A percentile compares a stretch with the other conserved stretches of the same genome.
phyloP scores from a whole-genome alignment of 2,113 vertebrate species.

The Xiphophorus couchianus region DNA sequence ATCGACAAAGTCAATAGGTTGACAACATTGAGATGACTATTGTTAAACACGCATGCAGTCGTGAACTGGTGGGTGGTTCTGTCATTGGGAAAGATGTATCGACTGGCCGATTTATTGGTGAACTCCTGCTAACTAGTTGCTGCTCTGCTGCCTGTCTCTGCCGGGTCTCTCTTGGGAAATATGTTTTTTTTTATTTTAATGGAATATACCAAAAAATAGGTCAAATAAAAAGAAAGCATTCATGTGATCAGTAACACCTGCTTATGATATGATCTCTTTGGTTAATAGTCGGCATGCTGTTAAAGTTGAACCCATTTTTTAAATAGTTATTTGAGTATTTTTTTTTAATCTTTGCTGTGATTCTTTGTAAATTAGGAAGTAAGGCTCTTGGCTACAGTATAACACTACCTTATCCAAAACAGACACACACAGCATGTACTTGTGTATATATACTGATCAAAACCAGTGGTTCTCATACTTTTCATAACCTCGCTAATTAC shows the following conservation, averaged over 20 bases:
- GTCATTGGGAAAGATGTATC: too few species aligned
- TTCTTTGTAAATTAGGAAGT: background rate
- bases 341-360: background rate
- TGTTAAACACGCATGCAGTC: too few species aligned
- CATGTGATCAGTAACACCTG: background rate
- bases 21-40: too few species aligned
- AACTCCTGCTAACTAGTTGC: too few species aligned
- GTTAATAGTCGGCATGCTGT: background rate
- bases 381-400: background rate
- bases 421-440: too few species aligned
- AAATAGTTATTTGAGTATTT: background rate
- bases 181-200: background rate
- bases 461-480: background rate
- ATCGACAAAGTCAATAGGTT: too few species aligned
- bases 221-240: background rate
- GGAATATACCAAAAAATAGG: background rate
- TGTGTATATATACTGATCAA: background rate
- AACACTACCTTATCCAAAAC: background rate
- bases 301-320: background rate
- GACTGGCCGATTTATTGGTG: too few species aligned
- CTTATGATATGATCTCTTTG: background rate
- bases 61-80: too few species aligned
- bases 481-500: background rate
- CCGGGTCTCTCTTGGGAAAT: too few species aligned
- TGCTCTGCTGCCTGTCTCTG: background rate